Evolutionary conservation across 2,888 invertebrate species (phyloP), one percentile per base, ranked within the genome.

Genomic region (Anoplius nigerrimus): DNA sequence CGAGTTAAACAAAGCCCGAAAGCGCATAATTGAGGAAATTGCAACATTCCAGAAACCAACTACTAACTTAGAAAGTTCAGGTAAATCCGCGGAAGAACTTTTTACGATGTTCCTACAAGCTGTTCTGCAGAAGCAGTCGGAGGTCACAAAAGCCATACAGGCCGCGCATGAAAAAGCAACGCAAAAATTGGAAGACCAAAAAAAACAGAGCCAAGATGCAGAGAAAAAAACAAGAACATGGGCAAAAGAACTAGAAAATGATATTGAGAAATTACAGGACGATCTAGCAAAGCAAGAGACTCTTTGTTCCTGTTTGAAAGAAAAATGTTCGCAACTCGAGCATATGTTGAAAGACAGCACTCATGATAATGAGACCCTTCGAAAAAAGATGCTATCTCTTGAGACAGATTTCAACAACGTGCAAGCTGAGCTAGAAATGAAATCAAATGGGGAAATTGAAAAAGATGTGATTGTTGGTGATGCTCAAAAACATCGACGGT

Each of bases 241-340:
- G 87, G 78, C 80, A 0, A 82, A 84, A 42, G 80, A 84, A 42
- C 53, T 88, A n/a, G 88, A 88, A 67, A 60, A 62, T 2, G 88
- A 88, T 6, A 78, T 82, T 43, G 87, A 87, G 20, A 85, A 81
- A 51, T 65, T 83, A 1, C 86, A 87, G 27, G 57, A 55, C 0
- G 85, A 88, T n/a, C 46, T 87, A 2, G 66, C 73, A 0, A 64
- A 76, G 8, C 73, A 79, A 34, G 86, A 87, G 58, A 42, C 57
- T 0, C 72, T 55, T 8, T 75, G 74, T n/a, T 21, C 56, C 6
- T 66, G 61, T 15, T 66, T 80, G 15, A 51, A 63, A 8, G 59
- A 72, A 5, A 76, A 82, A 56, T 71, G 83, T 5, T 54, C 63
- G 2, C 75, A 69, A 11, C 45, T 86, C 6, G 74, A 86, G 15